Conservation (phyloP, 1,140 invertebrate species). For the Drosophila sucinea region DNA sequence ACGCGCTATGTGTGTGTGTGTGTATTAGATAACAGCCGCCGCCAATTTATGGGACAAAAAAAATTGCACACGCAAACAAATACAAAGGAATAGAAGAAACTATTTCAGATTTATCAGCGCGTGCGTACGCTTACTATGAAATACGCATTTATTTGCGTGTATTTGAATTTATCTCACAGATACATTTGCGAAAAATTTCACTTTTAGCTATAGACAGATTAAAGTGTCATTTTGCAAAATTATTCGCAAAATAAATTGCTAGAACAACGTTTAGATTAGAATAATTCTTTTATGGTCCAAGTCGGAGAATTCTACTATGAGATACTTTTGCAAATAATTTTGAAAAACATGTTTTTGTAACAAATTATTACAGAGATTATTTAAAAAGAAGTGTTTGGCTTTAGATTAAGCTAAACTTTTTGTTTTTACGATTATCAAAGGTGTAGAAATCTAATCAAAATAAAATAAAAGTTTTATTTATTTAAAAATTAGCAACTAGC, state of each 20-base stretch:
- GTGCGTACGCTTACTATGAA: constrained; percentile 45
- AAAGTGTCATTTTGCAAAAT: constrained; percentile 15
- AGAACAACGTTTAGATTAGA: neutral
- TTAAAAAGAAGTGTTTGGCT: constrained; percentile 15
- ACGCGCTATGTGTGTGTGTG: neutral
- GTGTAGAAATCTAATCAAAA: constrained; percentile 51
- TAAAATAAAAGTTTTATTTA: constrained; percentile 38
- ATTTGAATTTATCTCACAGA: constrained; percentile 14
- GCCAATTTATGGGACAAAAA: constrained; percentile 54
- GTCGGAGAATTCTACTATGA: neutral
- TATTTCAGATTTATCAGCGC: constrained; percentile 46
- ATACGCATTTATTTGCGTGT: constrained; percentile 39
- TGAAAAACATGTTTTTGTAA: neutral
- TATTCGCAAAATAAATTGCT: neutral
- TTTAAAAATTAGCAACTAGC: constrained; percentile 54
- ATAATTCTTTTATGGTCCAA: neutral
- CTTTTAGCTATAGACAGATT: constrained; percentile 19
- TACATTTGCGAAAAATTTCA: constrained; percentile 6
- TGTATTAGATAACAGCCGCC: constrained; percentile 66
- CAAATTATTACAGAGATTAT: neutral
- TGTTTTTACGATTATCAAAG: constrained; percentile 1
- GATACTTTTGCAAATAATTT: neutral
- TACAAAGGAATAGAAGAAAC: neutral
- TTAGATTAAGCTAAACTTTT: constrained; percentile 11
- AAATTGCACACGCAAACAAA: constrained; percentile 42